A percentile compares a stretch with the other conserved stretches of the same genome.
phyloP scores from a whole-genome alignment of 2,888 invertebrate species.

The Rhimphoctona megacephalus region DNA sequence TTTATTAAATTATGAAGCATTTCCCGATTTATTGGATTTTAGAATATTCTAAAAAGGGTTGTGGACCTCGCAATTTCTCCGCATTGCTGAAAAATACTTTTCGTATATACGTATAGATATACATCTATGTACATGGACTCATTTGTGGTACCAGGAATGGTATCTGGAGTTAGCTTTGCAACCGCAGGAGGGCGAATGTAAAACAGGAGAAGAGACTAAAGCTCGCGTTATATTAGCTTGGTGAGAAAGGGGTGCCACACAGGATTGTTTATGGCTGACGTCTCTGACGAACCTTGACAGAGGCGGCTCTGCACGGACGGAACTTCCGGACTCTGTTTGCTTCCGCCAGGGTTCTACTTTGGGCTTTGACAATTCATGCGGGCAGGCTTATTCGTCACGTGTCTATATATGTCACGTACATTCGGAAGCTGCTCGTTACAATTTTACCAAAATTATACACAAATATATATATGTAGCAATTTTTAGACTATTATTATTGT shows the following conservation, averaged over 20 bases:
- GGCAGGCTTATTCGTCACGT: background rate
- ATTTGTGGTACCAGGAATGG: background rate
- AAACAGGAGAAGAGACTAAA: background rate
- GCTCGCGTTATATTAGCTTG: conserved; percentile 9
- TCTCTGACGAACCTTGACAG: conserved; percentile 15
- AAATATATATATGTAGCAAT: background rate
- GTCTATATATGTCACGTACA: background rate
- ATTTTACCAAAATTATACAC: background rate
- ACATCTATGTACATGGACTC: background rate
- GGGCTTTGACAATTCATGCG: conserved; percentile 18
- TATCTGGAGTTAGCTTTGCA: background rate
- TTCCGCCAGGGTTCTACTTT: conserved; percentile 8
- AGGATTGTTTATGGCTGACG: conserved; percentile 28
- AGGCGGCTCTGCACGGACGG: background rate
- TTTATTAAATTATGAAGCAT: background rate
- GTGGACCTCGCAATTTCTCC: background rate
- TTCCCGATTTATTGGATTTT: too few relatives aligned
- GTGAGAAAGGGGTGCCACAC: conserved; percentile 11
- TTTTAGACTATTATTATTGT: background rate
- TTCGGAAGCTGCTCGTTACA: background rate
- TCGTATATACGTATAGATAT: too few relatives aligned
- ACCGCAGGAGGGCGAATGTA: background rate
- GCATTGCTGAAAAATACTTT: too few relatives aligned
- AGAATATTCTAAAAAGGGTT: background rate
- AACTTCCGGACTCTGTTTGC: conserved; percentile 15